Evolutionary conservation across 2,888 invertebrate species (phyloP).

Genomic region (Agriotes lineatus): DNA sequence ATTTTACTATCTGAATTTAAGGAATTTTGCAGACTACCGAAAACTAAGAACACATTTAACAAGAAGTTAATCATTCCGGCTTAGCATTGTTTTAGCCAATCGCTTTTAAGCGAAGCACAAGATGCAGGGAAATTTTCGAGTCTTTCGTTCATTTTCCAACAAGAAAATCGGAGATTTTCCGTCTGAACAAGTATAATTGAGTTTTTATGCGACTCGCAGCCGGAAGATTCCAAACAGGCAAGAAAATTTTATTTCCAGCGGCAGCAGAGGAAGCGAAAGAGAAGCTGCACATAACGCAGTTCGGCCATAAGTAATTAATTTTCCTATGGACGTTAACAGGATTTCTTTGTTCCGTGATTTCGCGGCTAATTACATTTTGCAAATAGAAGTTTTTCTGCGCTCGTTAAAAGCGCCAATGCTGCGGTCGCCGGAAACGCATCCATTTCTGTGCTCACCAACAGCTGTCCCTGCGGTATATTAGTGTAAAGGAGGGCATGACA

Average conservation of each 20-base stretch:
- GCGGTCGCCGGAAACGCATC: constrained; percentile 28
- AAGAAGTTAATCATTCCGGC: too few species aligned
- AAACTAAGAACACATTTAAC: too few species aligned
- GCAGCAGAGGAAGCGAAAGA: constrained; percentile 15
- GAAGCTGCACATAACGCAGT: constrained; percentile 22
- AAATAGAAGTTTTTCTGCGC: constrained; percentile 48
- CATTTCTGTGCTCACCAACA: constrained; percentile 50
- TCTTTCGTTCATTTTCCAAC: constrained; percentile 7
- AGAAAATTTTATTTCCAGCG: constrained; percentile 24
- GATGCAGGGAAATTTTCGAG: background rate
- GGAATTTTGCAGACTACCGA: too few species aligned
- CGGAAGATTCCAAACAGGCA: constrained; percentile 15
- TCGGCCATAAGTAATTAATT: constrained; percentile 54
- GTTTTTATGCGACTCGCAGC: constrained; percentile 14
- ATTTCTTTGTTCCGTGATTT: constrained; percentile 55
- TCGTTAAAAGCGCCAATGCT: constrained; percentile 35
- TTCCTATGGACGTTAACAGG: constrained; percentile 53
- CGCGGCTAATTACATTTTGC: constrained; percentile 54
- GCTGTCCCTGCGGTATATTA: constrained; percentile 56
- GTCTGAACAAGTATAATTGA: constrained; percentile 18
- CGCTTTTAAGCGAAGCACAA: background rate
- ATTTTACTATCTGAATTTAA: too few species aligned
- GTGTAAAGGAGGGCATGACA: constrained; percentile 51
- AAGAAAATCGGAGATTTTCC: constrained; percentile 10
- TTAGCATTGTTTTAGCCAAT: background rate